Evolutionary conservation across 2,113 vertebrate genomes (phyloP).

Genomic region (Petaurus breviceps): DNA sequence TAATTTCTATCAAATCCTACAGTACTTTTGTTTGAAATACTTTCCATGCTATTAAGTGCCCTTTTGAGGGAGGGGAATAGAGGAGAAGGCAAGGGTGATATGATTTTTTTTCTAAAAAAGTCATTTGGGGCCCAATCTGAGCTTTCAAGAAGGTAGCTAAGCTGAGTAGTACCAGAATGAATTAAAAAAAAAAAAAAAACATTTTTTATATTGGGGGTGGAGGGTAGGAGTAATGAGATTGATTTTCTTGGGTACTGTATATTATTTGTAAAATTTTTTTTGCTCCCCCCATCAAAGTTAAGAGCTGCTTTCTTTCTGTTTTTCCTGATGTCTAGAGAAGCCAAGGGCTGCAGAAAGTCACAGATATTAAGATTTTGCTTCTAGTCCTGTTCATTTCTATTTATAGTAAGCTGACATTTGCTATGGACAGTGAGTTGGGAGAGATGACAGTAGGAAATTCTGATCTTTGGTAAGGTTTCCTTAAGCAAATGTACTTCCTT

Average conservation of each 20-base stretch:
- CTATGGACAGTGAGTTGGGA: not conserved
- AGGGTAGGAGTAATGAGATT: not conserved
- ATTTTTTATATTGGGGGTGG: not conserved
- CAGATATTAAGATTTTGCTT: not conserved
- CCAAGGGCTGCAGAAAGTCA: not conserved
- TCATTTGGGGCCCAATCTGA: not conserved
- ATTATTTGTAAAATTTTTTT: not conserved
- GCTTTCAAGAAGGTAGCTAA: not conserved
- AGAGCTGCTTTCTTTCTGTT: not conserved
- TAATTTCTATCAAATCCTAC: not conserved
- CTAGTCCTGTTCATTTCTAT: not conserved
- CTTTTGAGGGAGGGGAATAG: not conserved
- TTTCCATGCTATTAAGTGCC: not conserved
- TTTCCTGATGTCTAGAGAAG: not conserved
- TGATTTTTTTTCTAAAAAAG: not conserved
- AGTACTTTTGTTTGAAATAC: not conserved
- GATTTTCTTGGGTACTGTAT: not conserved
- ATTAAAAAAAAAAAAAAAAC: not conserved
- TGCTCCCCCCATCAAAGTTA: not conserved
- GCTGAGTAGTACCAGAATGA: not conserved
- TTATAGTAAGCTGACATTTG: not conserved
- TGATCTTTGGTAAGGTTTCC: not conserved
- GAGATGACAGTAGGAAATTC: not conserved
- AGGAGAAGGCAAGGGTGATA: not conserved
- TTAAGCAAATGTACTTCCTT: not conserved